Base-by-base conservation (phyloP, 2,797 vertebrate species). In the Phalanger gymnotis region DNA sequence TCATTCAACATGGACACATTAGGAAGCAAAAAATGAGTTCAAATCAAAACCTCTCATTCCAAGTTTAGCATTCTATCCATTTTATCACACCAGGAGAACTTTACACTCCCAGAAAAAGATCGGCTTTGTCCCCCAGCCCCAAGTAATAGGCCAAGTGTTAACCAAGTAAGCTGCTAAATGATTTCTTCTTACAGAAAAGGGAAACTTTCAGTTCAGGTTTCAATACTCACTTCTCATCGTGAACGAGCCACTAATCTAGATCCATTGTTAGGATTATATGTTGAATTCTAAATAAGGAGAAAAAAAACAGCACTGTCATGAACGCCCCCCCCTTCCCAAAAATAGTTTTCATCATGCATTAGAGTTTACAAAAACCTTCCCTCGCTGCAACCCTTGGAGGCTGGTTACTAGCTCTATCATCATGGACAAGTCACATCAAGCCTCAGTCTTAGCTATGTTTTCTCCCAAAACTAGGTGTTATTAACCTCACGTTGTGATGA, bases 211-310 rank as follows among this genome's bases (percentile, higher is more conserved):
- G 12, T 92, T 93, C 25, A 55, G 11, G 87, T 89, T 93, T 92
- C 81, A 93, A 91, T 96, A 97, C 97, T 98, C 90, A 98, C 97
- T 9, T 95, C 91, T 97, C 54, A 52, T 95, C 81, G 51, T 97
- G 93, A 95, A 13, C 12, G 91, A 94, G 91, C 90, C 98, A 97
- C 94, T 95, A 97, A 93, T 54, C 96, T 96, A 73, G 97, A 95
- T 91, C 96, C 96, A 81, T 93, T 95, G 51, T n/a, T 96, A 94
- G 97, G 97, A 61, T 95, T 96, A 94, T 97, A 94, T 0, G 97
- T 97, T 55, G 97, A 95, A 87, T 97, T 97, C 98, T 98, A 95
- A 57, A 94, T 89, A 47, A 25, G 10, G 11, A 16, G 2, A 30
- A 55, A 54, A 90, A 55, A 47, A 51, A 54, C 5, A 95, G 66